Evolutionary conservation across 2,888 invertebrate genomes (phyloP).

Genomic region (Archips crataeganus): DNA sequence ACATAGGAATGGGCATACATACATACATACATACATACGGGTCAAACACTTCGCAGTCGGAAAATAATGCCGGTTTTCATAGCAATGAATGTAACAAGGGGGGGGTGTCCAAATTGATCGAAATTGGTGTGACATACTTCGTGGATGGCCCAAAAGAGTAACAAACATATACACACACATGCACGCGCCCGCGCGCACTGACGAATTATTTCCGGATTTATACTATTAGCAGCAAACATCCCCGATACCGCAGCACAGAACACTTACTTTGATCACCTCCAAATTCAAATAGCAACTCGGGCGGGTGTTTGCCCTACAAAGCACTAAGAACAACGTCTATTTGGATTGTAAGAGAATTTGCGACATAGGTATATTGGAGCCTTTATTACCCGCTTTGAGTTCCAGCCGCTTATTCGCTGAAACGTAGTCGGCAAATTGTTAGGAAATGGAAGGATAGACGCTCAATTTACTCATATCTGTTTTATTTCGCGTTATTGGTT

Average conservation of each 20-base stretch:
- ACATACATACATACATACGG: no score
- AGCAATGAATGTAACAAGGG: no score
- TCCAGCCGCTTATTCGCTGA: slow-evolving; percentile 4
- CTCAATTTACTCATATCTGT: slow-evolving; percentile 25
- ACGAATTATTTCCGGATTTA: no score
- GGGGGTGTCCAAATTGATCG: no score
- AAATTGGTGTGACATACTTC: no score
- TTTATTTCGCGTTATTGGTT: slow-evolving; percentile 9
- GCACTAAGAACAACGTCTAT: slow-evolving; percentile 33
- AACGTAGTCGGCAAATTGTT: slow-evolving; percentile 28
- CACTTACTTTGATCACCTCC: slow-evolving; percentile 36
- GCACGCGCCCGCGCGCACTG: no score
- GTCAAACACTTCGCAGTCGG: no score
- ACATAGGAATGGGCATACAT: no score
- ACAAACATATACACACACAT: no score
- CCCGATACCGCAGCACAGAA: slow-evolving; percentile 3
- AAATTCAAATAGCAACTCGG: slow-evolving; percentile 37
- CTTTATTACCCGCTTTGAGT: slow-evolving; percentile 34
- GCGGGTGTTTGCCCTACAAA: slow-evolving; percentile 35
- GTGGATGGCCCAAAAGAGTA: no score
- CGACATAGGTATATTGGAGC: slow-evolving; percentile 36
- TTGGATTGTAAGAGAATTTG: slow-evolving; percentile 33
- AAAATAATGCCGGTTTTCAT: no score
- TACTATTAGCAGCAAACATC: slow-evolving; percentile 16
- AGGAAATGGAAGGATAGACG: slow-evolving; percentile 34